A percentile compares a stretch with the other conserved stretches of the same genome.
phyloP scores from a whole-genome alignment of 2,888 invertebrate genomes.

The Escarpia spicata region DNA sequence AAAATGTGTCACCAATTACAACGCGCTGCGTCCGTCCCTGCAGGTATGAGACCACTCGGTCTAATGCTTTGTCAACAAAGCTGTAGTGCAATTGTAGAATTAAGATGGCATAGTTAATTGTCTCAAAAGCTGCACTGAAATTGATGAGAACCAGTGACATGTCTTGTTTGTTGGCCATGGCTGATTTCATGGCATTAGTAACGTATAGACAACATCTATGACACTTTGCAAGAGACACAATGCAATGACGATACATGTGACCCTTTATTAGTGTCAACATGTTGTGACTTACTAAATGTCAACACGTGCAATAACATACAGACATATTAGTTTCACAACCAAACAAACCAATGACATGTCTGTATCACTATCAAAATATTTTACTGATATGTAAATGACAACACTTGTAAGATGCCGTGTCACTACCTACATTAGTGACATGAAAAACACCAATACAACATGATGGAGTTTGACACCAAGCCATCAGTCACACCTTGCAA shows the following conservation, averaged over 20 bases:
- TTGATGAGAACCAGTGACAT: too few species aligned
- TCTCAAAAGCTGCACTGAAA: too few species aligned
- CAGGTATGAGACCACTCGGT: too few species aligned
- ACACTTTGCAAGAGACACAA: constrained; percentile 3
- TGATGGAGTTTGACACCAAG: neutral
- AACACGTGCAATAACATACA: neutral
- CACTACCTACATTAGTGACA: neutral
- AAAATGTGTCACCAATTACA: too few species aligned
- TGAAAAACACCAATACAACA: neutral
- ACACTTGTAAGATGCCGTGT: neutral
- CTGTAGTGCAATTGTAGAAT: too few species aligned
- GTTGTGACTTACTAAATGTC: neutral
- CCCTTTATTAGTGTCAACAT: neutral
- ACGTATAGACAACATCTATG: neutral
- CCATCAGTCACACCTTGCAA: neutral
- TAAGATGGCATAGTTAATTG: too few species aligned
- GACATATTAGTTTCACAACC: neutral
- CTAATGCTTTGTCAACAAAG: too few species aligned
- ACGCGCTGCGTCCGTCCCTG: too few species aligned
- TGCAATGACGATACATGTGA: neutral
- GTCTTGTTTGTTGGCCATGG: too few species aligned
- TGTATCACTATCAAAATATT: neutral
- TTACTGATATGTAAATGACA: neutral
- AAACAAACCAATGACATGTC: neutral
- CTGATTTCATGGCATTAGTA: too few species aligned